Percentiles rank a stretch among this genome's conserved stretches.
Evolutionary conservation across 2,888 invertebrate genomes (phyloP).

Genomic region (Sericinus montela): DNA sequence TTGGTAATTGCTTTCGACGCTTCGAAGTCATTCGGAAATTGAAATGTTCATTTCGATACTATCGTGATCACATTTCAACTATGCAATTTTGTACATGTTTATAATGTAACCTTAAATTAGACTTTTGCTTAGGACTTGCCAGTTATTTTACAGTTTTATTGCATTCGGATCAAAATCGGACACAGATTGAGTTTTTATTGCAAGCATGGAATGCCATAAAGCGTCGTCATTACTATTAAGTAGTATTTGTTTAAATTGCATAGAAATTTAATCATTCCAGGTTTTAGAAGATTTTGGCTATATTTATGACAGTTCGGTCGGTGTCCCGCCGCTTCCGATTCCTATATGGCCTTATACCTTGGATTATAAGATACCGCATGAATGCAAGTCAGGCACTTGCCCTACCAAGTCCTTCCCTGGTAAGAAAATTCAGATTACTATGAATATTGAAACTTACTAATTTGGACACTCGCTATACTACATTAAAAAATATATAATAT

Average conservation of each 20-base stretch:
- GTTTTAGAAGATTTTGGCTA: slow-evolving; percentile 95
- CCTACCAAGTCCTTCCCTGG: slow-evolving; percentile 94
- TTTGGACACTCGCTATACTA: not conserved
- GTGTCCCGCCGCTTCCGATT: slow-evolving; percentile 87
- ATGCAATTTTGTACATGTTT: not conserved
- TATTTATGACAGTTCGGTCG: slow-evolving; percentile 95
- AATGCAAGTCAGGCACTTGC: slow-evolving; percentile 95
- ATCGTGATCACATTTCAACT: not conserved
- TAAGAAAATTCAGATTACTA: too few relatives aligned
- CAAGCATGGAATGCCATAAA: too few relatives aligned
- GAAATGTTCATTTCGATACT: slow-evolving; percentile 10
- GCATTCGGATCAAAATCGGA: too few relatives aligned
- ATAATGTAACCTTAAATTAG: not conserved
- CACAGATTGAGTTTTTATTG: too few relatives aligned
- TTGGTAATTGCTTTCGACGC: slow-evolving; percentile 12
- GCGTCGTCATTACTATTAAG: too few relatives aligned
- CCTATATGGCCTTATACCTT: slow-evolving; percentile 97
- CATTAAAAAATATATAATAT: not conserved
- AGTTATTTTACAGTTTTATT: too few relatives aligned
- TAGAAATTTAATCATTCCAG: slow-evolving; percentile 48
- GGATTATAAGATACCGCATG: slow-evolving; percentile 95
- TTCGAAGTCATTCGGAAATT: slow-evolving; percentile 12
- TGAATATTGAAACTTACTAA: too few relatives aligned
- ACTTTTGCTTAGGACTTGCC: too few relatives aligned
- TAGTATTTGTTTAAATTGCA: not conserved